These are phyloP conservation scores for Argopecten irradians DNA, from an alignment of 1,140 invertebrate species.

Conservation along the genomic window DNA sequence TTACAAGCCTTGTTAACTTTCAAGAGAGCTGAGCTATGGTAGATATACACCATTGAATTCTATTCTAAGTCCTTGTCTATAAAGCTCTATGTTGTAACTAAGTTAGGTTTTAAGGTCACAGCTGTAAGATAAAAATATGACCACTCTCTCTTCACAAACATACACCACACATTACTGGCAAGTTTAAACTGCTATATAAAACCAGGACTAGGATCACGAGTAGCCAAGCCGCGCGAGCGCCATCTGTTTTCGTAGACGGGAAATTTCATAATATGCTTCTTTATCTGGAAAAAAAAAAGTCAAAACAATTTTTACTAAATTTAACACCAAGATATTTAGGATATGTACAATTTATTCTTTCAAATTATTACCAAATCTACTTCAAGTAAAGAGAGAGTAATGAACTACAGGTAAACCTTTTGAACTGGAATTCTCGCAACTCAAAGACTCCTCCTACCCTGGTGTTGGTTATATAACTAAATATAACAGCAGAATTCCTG, in stretches of 20 bases:
- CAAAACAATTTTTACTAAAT: not conserved
- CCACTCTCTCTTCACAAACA: not conserved
- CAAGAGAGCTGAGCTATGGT: no score
- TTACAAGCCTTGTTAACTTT: no score
- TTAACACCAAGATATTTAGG: not conserved
- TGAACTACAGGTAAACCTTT: not conserved
- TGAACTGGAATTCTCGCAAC: no score
- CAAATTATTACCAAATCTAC: not conserved
- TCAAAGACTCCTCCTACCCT: no score
- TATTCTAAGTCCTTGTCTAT: no score
- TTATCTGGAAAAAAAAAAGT: slow-evolving; percentile 80
- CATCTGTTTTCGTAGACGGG: slow-evolving; percentile 85
- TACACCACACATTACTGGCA: not conserved
- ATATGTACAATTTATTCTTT: not conserved
- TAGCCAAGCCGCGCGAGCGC: slow-evolving; percentile 84
- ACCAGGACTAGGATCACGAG: slow-evolving; percentile 23
- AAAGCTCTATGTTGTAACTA: no score
- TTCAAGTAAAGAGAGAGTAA: not conserved
- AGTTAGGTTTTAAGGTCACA: no score
- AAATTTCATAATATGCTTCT: slow-evolving; percentile 88
- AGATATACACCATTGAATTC: no score
- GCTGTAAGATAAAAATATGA: no score
- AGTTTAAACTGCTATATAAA: not conserved
- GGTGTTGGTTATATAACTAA: no score
- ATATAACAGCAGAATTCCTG: no score